A percentile compares a stretch with the other conserved stretches of the same genome.
These are phyloP conservation scores for Choloepus hoffmanni DNA, from an alignment of 2,113 vertebrate species.

Conservation along the genomic window DNA sequence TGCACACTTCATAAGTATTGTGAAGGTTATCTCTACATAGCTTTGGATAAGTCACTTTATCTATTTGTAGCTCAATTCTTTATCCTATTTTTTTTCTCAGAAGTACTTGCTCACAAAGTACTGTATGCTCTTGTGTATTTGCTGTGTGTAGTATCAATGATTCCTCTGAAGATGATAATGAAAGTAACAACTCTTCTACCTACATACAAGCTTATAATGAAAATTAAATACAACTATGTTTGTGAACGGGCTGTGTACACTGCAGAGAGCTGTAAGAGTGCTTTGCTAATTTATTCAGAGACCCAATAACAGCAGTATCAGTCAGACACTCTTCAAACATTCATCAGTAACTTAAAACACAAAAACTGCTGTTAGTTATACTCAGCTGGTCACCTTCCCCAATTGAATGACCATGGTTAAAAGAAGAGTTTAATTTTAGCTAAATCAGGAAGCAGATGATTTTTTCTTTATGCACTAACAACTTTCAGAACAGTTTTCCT, in stretches of 20 bases:
- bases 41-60: neutral
- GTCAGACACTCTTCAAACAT: constrained; percentile 17
- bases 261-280: neutral
- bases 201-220: neutral
- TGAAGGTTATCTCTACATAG: neutral
- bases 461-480: neutral
- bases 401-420: neutral
- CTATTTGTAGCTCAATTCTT: neutral
- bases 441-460: neutral
- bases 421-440: neutral
- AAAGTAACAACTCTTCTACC: neutral
- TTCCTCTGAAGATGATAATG: neutral
- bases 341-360: neutral
- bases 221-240: neutral
- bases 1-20: neutral
- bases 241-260: neutral
- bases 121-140: neutral
- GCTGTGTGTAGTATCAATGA: neutral
- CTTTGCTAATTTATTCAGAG: neutral
- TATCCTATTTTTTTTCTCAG: neutral
- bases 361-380: neutral
- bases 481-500: neutral
- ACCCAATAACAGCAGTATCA: neutral
- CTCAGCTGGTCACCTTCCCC: neutral
- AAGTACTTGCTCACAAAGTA: neutral